Base-by-base conservation (phyloP, 2,888 invertebrate species). In the Tetranychus truncatus region DNA sequence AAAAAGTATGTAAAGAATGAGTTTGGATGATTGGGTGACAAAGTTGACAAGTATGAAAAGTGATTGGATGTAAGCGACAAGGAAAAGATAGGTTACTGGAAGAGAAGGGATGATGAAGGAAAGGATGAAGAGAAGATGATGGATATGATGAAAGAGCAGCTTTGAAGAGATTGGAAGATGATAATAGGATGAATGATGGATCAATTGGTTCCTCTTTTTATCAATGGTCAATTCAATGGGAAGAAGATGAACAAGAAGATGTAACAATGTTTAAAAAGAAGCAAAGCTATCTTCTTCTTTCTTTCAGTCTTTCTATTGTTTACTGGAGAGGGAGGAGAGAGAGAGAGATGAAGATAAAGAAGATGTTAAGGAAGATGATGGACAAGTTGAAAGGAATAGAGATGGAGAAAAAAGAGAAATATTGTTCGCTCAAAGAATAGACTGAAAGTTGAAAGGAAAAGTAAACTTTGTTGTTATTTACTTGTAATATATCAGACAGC, bases 11-110 rank as follows among this genome's bases (percentile, higher is more conserved):
- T 15, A 55, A 55, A 55, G 55, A 55, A 55, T 55, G 55, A 55
- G 11, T 34, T 15, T 15, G 55, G 55, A 55, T 55, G 55, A 55
- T 55, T 55, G 55, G 55, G 15, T 55, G 55, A 55, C 55, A 55
- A 55, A 55, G 55, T 55, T 55, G 55, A 55, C 55, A 55, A 55
- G 55, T 55, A 55, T 55, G 55, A 55, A 55, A 55, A 55, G 55
- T 55, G 55, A 55, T 55, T 55, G 55, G 55, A 55, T 55, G 55
- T 15, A 55, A 55, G 15, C 11, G 55, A 55, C 9, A 15, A 55
- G 55, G 55, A 55, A 55, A 15, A 55, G 15, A 15, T 55, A 15
- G 15, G 55, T 15, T 15, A 15, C 55, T 55, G 55, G 55, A 55
- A 2, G 55, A 55, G 55, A 55, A 15, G 6, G 55, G 15, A 9